These are phyloP conservation scores for Zosterops japonicus DNA, from an alignment of 2,113 vertebrate genomes.

Conservation along the genomic window DNA sequence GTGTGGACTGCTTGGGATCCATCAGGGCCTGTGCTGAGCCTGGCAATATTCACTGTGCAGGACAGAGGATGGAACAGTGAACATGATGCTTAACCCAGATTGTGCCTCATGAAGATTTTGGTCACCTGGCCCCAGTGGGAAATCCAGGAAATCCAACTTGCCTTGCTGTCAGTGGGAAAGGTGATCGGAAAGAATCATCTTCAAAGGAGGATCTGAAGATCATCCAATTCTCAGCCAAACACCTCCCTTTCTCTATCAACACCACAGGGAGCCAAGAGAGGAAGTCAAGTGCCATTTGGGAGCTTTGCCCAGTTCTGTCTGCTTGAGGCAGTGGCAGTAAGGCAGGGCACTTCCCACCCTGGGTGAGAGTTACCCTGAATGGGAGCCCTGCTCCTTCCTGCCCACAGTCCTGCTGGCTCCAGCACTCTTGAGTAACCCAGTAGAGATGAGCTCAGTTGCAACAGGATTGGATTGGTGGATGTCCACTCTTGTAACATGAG, in stretches of 20 bases:
- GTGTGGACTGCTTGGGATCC: neutral
- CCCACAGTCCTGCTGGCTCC: neutral
- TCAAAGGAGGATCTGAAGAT: neutral
- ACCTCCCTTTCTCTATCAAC: neutral
- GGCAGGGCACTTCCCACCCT: neutral
- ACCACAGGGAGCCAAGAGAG: neutral
- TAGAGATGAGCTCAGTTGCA: neutral
- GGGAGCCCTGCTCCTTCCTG: neutral
- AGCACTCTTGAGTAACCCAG: neutral
- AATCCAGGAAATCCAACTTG: neutral
- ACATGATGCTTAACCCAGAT: neutral
- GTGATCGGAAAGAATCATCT: neutral
- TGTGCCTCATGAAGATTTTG: neutral
- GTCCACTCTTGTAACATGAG: neutral
- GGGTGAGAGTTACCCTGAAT: neutral
- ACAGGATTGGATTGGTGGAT: neutral
- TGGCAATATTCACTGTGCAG: neutral
- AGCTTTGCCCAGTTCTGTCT: neutral
- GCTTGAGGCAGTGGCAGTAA: neutral
- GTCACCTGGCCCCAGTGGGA: neutral
- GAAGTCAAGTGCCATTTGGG: neutral
- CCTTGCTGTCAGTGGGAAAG: neutral
- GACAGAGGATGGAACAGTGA: neutral
- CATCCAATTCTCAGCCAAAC: neutral
- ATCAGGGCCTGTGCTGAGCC: neutral